phyloP scores from a whole-genome alignment of 2,797 vertebrate species.

The Lutjanus argentimaculatus region DNA sequence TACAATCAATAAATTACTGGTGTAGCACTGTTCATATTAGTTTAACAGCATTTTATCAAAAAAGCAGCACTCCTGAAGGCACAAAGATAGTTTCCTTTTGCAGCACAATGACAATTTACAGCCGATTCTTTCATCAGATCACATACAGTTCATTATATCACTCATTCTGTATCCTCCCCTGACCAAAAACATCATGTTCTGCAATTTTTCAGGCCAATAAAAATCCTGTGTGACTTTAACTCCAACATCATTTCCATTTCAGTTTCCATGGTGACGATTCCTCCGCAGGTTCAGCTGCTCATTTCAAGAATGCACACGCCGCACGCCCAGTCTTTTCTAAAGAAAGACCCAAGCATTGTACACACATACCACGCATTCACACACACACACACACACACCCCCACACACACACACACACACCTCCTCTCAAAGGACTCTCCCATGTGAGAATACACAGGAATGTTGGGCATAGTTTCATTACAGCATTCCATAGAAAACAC shows the following conservation, averaged over 20 bases:
- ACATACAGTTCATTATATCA: slow-evolving; percentile 4
- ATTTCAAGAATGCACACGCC: slow-evolving; percentile 39
- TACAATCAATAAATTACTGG: slow-evolving; percentile 66
- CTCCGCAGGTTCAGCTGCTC: slow-evolving; percentile 57
- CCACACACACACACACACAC: slow-evolving; percentile 63
- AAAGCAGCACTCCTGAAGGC: slow-evolving; percentile 47
- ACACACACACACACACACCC: slow-evolving; percentile 37
- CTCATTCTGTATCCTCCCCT: slow-evolving; percentile 10
- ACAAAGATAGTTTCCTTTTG: slow-evolving; percentile 30
- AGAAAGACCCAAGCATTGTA: slow-evolving; percentile 57
- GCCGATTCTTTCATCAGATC: neutral
- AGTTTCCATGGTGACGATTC: slow-evolving; percentile 70
- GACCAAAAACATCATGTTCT: slow-evolving; percentile 21
- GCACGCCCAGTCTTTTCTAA: slow-evolving; percentile 67
- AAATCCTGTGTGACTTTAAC: slow-evolving; percentile 27
- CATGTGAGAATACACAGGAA: slow-evolving; percentile 59
- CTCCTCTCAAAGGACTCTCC: slow-evolving; percentile 62
- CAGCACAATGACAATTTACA: slow-evolving; percentile 26
- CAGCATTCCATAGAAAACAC: slow-evolving; percentile 62
- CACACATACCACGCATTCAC: slow-evolving; percentile 61
- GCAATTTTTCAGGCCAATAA: slow-evolving; percentile 5
- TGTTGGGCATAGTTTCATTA: slow-evolving; percentile 63
- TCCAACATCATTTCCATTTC: slow-evolving; percentile 53
- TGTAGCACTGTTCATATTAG: slow-evolving; percentile 24
- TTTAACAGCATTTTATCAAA: slow-evolving; percentile 42